Conservation (phyloP, 2,888 invertebrate species). For the Eupithecia insigniata region DNA sequence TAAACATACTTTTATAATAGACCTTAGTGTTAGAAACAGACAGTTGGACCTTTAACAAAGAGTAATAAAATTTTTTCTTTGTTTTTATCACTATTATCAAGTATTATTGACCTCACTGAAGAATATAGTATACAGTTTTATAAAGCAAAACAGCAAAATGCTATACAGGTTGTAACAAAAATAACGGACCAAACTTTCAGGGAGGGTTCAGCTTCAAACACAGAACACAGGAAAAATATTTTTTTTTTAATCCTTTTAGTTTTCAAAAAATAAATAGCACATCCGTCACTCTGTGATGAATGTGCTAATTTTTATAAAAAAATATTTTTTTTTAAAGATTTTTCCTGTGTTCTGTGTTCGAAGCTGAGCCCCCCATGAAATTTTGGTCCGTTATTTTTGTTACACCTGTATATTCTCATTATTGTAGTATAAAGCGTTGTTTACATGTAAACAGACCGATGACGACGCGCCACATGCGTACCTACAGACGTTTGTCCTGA, state of each 20-base stretch:
- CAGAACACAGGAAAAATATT: too few relatives aligned
- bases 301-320: too few relatives aligned
- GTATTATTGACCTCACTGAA: neutral
- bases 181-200: too few relatives aligned
- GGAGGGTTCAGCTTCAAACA: too few relatives aligned
- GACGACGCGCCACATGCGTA: conserved; percentile 97
- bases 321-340: too few relatives aligned
- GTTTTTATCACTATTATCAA: neutral
- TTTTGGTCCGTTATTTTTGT: too few relatives aligned
- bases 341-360: too few relatives aligned
- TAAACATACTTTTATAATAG: neutral
- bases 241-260: too few relatives aligned
- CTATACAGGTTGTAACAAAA: too few relatives aligned
- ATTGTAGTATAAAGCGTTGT: neutral
- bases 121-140: neutral
- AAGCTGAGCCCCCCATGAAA: too few relatives aligned
- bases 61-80: neutral
- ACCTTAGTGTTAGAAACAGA: neutral
- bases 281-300: too few relatives aligned
- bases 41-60: neutral
- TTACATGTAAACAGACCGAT: conserved; percentile 90
- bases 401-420: neutral
- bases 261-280: too few relatives aligned
- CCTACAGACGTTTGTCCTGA: conserved; percentile 96
- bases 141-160: neutral